Base-by-base conservation (phyloP, 2,888 invertebrate genomes). In the Catocala sponsa region DNA sequence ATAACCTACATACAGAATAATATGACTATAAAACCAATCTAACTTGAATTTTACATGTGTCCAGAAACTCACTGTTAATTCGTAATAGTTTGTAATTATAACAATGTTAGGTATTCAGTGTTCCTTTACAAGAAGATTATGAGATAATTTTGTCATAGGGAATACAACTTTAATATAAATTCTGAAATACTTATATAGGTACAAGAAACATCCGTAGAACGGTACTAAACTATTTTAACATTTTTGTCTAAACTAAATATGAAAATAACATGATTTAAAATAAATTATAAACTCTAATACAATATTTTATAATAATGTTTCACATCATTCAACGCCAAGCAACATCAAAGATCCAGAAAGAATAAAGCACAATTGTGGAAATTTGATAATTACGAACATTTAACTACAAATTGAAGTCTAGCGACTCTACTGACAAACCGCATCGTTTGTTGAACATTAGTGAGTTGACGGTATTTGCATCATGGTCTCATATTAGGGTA, bases 11-110 rank as follows among this genome's bases (percentile, higher is more conserved):
- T 94, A 94, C 92, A 91, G 93, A 94, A 92, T 84, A 85, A 84
- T 94, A 93, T 91, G 88, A 91, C 91, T 94, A 93, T 92, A 92
- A 92, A 94, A 94, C 89, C 91, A 94, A 93, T 92, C 94, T 94
- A 94, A 94, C 77, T 91, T 91, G 91, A 93, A 92, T 89, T 89
- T 89, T 90, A 91, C 88, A 91, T 81, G 83, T 89, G 82, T 89
- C 84, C 87, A 87, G 89, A 91, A 90, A 80, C 71, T 91, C 84
- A 88, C 84, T 90, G 87, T 86, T 88, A 81, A 84, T 74, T 68
- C 44, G 72, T 67, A 66, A 71, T 74, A 74, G 63, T 70, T 74
- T 65, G 65, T 73, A 83, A 78, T 73, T 76, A 77, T 83, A 80
- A 84, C 83, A 87, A 87, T 83, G 79, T 75, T 80, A 72, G 74